Conservation (phyloP, 2,113 vertebrate genomes). For the Leucopsar rothschildi region DNA sequence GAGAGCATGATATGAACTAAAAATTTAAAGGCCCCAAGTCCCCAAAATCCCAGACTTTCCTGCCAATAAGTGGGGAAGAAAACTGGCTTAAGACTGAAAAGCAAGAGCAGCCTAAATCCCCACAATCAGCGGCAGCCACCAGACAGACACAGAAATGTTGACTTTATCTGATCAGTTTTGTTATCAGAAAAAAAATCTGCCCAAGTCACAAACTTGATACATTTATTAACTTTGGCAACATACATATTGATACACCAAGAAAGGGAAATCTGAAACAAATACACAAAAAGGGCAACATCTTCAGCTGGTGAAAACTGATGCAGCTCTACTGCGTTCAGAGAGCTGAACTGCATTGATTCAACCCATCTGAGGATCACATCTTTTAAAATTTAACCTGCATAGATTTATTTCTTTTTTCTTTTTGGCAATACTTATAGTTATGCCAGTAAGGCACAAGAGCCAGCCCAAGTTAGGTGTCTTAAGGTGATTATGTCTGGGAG, state of each 20-base stretch:
- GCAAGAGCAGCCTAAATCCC: background rate
- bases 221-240: constrained; percentile 61
- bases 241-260: constrained; percentile 15
- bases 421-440: constrained; percentile 58
- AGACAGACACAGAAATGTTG: background rate
- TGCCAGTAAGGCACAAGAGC: constrained; percentile 59
- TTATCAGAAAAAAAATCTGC: constrained; percentile 16
- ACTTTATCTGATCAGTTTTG: background rate
- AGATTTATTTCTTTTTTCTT: background rate
- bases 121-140: background rate
- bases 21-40: background rate
- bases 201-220: constrained; percentile 36
- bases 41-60: background rate
- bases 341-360: constrained; percentile 10
- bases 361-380: constrained; percentile 29
- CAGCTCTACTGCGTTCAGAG: background rate
- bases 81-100: background rate
- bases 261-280: constrained; percentile 33
- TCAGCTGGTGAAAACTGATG: constrained; percentile 40
- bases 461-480: constrained; percentile 6
- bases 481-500: background rate
- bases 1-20: background rate
- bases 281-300: constrained; percentile 49
- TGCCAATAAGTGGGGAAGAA: background rate
- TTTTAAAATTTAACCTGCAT: constrained; percentile 57